These are phyloP conservation scores for Chloebia gouldiae DNA, from an alignment of 2,113 vertebrate genomes.

Conservation along the genomic window DNA sequence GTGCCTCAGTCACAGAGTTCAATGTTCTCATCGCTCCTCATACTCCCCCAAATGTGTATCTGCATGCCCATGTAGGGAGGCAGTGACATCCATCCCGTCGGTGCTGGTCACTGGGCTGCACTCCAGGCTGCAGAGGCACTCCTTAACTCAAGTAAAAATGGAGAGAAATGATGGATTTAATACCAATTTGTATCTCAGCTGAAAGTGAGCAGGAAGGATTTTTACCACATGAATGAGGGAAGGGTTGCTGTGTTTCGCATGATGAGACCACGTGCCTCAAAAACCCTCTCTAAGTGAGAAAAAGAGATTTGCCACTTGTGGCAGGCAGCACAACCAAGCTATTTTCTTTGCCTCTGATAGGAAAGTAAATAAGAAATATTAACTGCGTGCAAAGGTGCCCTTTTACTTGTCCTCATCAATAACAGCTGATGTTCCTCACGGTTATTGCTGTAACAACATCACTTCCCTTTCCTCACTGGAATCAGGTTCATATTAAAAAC, in stretches of 20 bases:
- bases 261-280: accelerated
- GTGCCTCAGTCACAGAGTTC: not conserved
- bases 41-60: not conserved
- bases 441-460: not conserved
- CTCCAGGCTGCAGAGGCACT: not conserved
- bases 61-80: accelerated
- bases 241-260: accelerated
- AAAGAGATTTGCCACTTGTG: not conserved
- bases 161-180: accelerated
- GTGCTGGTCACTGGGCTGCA: not conserved
- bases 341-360: not conserved
- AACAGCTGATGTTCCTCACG: not conserved
- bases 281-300: not conserved
- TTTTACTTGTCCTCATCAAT: not conserved
- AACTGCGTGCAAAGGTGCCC: not conserved
- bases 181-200: not conserved
- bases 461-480: not conserved
- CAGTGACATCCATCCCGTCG: not conserved
- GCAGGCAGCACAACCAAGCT: not conserved
- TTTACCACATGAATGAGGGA: not conserved
- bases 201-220: not conserved
- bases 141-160: not conserved
- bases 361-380: not conserved
- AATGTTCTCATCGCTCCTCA: not conserved
- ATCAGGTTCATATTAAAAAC: not conserved